Base-by-base conservation (phyloP, 2,888 invertebrate species). In the Oligia latruncula region DNA sequence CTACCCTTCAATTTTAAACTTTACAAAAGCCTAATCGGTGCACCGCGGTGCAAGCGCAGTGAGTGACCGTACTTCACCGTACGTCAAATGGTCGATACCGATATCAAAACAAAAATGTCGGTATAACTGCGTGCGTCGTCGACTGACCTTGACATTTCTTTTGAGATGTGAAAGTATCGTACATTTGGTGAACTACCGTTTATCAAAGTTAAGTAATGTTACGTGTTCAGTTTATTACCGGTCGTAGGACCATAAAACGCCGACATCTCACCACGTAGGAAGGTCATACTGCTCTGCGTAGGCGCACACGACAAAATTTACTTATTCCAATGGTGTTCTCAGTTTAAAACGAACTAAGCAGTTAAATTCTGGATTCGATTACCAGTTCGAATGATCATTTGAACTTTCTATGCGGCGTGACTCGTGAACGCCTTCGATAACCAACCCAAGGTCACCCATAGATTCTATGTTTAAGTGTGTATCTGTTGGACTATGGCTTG, bases 181-280 rank as follows among this genome's bases (percentile, higher is more conserved):
- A 84, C 81, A 88, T 90, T 90, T 87, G 87, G 89, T 88, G 84
- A 84, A 82, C 88, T 87, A 88, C 88, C 84, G 90, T 90, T 90
- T 91, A 92, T 91, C 89, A 90, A 80, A 85, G 78, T 90, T 91
- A 92, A 92, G 91, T 92, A 90, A 90, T 85, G 88, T 92, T 92
- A 88, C 90, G 90, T 91, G 90, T 93, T 67, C 70, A 81, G 89
- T 91, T 93, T 91, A 91, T 91, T 88, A 85, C 83, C 81, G 82
- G 83, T 75, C 84, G 77, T 81, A 82, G 67, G 58, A 78, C 87
- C 78, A 90, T 92, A 90, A 91, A 91, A 89, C 88, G 84, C 83
- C 88, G 81, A 83, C 86, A 88, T 87, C 83, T 79, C 77, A 77
- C 73, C 77, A 60, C 60, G 58, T 66, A 66, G 76, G 84, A 85